These are phyloP conservation scores for Teleogryllus occipitalis DNA, from an alignment of 1,140 invertebrate genomes.

Conservation along the genomic window DNA sequence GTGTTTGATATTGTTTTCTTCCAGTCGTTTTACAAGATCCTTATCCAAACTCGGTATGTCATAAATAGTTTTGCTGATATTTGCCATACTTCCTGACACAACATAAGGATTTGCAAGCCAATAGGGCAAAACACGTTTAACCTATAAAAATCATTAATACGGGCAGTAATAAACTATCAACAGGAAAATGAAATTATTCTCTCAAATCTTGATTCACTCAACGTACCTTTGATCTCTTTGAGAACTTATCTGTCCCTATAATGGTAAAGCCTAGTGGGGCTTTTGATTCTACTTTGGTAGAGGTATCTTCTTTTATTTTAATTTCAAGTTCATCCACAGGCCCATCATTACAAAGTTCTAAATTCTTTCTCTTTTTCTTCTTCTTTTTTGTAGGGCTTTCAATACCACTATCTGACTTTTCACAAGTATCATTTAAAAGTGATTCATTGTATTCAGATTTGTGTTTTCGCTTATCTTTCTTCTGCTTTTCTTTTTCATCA, in stretches of 20 bases:
- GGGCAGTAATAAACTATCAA: background rate
- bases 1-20: conserved; percentile 61
- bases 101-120: conserved; percentile 78
- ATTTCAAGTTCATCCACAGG: background rate
- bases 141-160: conserved; percentile 30
- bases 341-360: background rate
- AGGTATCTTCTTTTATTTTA: background rate
- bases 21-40: conserved; percentile 53
- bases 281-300: background rate
- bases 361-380: background rate
- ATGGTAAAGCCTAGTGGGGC: background rate
- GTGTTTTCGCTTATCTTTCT: too few relatives aligned
- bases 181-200: background rate
- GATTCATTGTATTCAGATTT: too few relatives aligned
- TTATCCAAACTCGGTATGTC: conserved; percentile 50
- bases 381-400: background rate
- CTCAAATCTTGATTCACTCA: background rate
- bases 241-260: conserved; percentile 8
- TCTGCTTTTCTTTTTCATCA: background rate
- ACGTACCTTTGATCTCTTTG: conserved; percentile 10
- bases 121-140: conserved; percentile 67
- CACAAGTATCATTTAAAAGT: background rate
- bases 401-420: background rate
- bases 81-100: conserved; percentile 60
- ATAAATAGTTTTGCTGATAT: conserved; percentile 47